Evolutionary conservation across 2,888 invertebrate genomes (phyloP).

Genomic region (Pimpla rufipes): DNA sequence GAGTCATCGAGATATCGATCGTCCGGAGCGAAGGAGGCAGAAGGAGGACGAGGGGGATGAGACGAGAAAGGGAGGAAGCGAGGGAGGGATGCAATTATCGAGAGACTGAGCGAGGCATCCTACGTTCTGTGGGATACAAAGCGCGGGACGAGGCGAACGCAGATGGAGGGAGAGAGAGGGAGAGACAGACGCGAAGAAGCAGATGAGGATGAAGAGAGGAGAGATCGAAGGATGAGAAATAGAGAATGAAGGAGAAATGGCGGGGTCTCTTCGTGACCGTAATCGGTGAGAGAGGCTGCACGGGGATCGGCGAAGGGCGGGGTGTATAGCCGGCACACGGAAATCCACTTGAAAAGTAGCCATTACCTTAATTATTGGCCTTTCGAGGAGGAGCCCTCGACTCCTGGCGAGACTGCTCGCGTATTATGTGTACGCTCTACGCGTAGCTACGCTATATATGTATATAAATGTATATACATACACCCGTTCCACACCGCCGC

Average conservation of each 20-base stretch:
- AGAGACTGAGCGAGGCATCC: slow-evolving; percentile 57
- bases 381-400: slow-evolving; percentile 74
- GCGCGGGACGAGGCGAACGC: slow-evolving; percentile 27
- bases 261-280: slow-evolving; percentile 80
- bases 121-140: slow-evolving; percentile 46
- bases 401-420: slow-evolving; percentile 55
- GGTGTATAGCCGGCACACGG: slow-evolving; percentile 77
- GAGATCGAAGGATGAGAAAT: slow-evolving; percentile 44
- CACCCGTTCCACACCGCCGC: slow-evolving; percentile 2
- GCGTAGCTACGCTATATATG: slow-evolving; percentile 33
- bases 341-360: slow-evolving; percentile 84
- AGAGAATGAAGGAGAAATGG: slow-evolving; percentile 61
- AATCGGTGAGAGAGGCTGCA: slow-evolving; percentile 77
- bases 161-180: slow-evolving; percentile 24
- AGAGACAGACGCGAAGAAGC: slow-evolving; percentile 3
- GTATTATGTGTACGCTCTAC: slow-evolving; percentile 50
- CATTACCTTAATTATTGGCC: slow-evolving; percentile 84
- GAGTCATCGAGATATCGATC: slow-evolving; percentile 75
- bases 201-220: slow-evolving; percentile 38
- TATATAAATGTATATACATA: slow-evolving; percentile 21
- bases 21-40: slow-evolving; percentile 24
- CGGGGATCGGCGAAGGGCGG: slow-evolving; percentile 74
- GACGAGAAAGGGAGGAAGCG: slow-evolving; percentile 62
- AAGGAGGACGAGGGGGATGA: slow-evolving; percentile 17
- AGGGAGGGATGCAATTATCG: slow-evolving; percentile 73